These are phyloP conservation scores for Phalacrocorax pelagicus DNA, from an alignment of 2,113 vertebrate genomes.

Conservation along the genomic window DNA sequence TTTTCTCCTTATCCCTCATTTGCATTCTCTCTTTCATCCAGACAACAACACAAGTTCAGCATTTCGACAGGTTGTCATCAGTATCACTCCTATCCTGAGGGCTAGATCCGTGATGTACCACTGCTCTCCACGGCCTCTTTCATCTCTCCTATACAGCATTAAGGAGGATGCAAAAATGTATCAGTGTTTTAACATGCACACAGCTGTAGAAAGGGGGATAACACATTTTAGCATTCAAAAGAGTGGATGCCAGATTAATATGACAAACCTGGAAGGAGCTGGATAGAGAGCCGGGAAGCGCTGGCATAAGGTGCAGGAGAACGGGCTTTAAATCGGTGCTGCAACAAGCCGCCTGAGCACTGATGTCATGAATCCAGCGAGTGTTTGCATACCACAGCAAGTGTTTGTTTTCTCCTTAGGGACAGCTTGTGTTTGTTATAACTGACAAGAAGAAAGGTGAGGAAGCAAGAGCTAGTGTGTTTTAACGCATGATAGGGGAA, in stretches of 20 bases:
- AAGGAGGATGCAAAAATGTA: not conserved
- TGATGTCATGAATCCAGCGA: not conserved
- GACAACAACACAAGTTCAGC: not conserved
- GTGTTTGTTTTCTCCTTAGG: conserved; percentile 45
- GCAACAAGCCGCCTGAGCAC: not conserved
- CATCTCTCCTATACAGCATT: not conserved
- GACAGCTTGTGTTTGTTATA: conserved; percentile 37
- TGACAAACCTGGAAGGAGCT: not conserved
- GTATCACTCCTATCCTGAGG: conserved; percentile 37
- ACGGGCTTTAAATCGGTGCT: conserved; percentile 14
- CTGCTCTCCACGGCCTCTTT: conserved; percentile 27
- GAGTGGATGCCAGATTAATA: not conserved
- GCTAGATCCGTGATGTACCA: not conserved
- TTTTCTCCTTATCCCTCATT: conserved; percentile 39
- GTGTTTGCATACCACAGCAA: conserved; percentile 47
- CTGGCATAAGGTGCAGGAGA: not conserved
- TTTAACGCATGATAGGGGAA: not conserved
- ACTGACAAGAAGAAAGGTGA: conserved; percentile 38
- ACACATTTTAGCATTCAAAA: not conserved
- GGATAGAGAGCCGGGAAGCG: not conserved
- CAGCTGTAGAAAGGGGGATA: not conserved
- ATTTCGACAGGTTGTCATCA: conserved; percentile 39
- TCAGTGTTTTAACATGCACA: not conserved
- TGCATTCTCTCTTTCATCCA: conserved; percentile 53
- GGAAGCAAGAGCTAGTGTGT: not conserved